Base-by-base conservation (phyloP, 2,888 invertebrate genomes). In the Perdita meconis region DNA sequence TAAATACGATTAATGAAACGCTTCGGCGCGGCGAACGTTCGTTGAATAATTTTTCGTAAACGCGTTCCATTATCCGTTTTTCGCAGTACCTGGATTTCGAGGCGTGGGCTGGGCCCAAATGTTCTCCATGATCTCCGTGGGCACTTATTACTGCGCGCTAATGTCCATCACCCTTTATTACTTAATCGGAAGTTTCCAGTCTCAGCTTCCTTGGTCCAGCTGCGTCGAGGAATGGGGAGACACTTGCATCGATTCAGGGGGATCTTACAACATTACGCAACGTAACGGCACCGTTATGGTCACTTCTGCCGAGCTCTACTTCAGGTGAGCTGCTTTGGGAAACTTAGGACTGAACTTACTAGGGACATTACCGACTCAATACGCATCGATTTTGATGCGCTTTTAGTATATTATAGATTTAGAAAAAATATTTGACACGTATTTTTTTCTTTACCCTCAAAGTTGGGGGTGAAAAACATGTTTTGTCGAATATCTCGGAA, bases 81-180 rank as follows among this genome's bases (percentile, higher is more conserved):
- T 56, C 42, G n/a, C 40, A 82, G 93, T 94, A 4, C 97, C 97
- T 0, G 95, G 95, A 1, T 95, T 97, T 89, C 95, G 95, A 94
- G 97, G 97, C 65, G 91, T 94, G 24, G 94, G 94, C 1, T 93
- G 93, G 84, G 93, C 93, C 0, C 93, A 94, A 78, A 87, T 93
- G 71, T 90, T 93, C 36, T 93, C 93, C 0, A 91, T 92, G 53
- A 84, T 91, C 8, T 91, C 92, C 13, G 90, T 93, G 1, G 90
- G 93, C 5, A 92, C 93, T 1, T 94, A 93, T 80, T 94, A 94
- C 83, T 93, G 92, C 60, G 90, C 91, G 2, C 81, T 94, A 26
- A 93, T 93, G 93, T 93, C 93, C 0, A 80, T 93, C 47, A 93
- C 93, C 1, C 82, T 93, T 8, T 93, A 89, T 81, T 94, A 93